These are phyloP conservation scores for Nasonovia ribisnigri DNA, from an alignment of 2,888 invertebrate genomes.

Conservation along the genomic window DNA sequence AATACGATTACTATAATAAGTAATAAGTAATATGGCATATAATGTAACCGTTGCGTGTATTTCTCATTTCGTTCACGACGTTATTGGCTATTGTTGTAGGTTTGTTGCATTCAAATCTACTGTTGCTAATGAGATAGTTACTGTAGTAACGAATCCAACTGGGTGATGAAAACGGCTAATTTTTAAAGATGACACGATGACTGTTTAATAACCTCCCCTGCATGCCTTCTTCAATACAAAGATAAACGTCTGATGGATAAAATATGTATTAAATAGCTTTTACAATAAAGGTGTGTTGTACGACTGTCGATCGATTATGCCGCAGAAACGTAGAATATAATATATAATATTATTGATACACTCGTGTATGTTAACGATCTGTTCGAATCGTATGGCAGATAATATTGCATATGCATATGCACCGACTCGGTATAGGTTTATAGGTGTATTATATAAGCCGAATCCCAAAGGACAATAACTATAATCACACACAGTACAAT, in stretches of 20 bases:
- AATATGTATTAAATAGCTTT: constrained; percentile 14
- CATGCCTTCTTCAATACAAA: not conserved
- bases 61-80: not conserved
- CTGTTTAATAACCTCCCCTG: not conserved
- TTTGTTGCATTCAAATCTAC: not conserved
- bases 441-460: not conserved
- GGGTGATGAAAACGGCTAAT: not conserved
- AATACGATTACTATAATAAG: not conserved
- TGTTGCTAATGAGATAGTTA: not conserved
- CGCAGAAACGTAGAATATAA: not conserved
- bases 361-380: not conserved
- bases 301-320: constrained; percentile 6
- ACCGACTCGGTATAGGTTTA: not conserved
- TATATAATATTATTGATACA: not conserved
- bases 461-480: not conserved
- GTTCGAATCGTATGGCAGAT: not conserved
- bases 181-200: not conserved
- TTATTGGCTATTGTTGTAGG: not conserved
- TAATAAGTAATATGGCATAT: not conserved
- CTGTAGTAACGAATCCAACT: not conserved
- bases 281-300: not conserved
- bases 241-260: not conserved
- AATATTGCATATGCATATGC: not conserved
- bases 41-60: not conserved
- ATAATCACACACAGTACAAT: not conserved